phyloP scores from a whole-genome alignment of 2,113 vertebrate genomes.

The Fregata magnificens region DNA sequence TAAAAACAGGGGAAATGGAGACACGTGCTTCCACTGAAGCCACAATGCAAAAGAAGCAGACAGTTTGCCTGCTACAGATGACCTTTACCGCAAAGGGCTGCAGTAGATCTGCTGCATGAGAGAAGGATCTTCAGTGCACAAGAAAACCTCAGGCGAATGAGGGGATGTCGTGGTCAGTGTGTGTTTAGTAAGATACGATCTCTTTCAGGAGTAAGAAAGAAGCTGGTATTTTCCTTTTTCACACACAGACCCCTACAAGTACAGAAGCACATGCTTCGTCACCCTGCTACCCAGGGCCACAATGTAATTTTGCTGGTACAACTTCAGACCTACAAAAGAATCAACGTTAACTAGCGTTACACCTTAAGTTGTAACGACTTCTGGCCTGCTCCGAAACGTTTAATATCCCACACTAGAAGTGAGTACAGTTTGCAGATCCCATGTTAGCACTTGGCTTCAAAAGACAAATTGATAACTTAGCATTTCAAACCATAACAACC shows the following conservation, averaged over 20 bases:
- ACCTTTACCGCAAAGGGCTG: not conserved
- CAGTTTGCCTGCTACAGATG: not conserved
- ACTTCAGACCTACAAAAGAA: slow-evolving; percentile 62
- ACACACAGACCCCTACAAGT: not conserved
- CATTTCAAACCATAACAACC: not conserved
- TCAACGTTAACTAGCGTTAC: not conserved
- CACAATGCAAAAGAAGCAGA: not conserved
- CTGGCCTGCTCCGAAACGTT: not conserved
- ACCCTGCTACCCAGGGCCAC: not conserved
- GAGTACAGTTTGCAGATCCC: not conserved
- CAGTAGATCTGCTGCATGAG: not conserved
- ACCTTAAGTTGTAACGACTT: not conserved
- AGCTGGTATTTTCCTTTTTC: not conserved
- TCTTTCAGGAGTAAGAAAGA: not conserved
- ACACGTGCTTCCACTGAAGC: not conserved
- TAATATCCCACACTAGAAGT: not conserved
- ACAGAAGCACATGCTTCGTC: not conserved
- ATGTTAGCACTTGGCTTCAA: not conserved
- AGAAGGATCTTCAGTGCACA: not conserved
- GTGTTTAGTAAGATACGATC: not conserved
- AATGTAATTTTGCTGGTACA: slow-evolving; percentile 7
- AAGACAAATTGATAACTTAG: not conserved
- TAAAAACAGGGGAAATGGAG: not conserved
- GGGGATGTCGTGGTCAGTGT: not conserved
- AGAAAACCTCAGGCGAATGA: not conserved